Conservation (phyloP, 2,797 vertebrate species). For the Crenichthys baileyi region DNA sequence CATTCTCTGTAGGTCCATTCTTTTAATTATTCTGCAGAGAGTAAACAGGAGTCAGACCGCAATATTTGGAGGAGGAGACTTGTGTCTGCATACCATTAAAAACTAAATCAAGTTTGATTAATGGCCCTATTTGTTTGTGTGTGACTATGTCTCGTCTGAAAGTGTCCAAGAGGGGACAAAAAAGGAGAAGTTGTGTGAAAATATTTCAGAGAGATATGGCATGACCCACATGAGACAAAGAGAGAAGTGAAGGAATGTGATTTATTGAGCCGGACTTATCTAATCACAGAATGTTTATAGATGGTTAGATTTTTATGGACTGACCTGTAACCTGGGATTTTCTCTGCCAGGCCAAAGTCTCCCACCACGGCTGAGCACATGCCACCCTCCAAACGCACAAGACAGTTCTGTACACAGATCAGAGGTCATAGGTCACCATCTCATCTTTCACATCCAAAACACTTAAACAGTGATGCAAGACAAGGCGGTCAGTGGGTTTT, state of each 20-base stretch:
- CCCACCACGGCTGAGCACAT: constrained; percentile 90
- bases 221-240: background rate
- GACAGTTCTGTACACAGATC: constrained; percentile 87
- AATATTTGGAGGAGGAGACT: background rate
- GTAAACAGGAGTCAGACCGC: constrained; percentile 8
- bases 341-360: constrained; percentile 96
- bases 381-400: constrained; percentile 87
- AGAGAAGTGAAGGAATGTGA: constrained; percentile 28
- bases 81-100: constrained; percentile 41
- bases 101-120: constrained; percentile 44
- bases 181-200: constrained; percentile 32
- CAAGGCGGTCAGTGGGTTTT: background rate
- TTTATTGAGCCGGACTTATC: constrained; percentile 55
- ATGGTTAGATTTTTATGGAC: constrained; percentile 29
- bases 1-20: background rate
- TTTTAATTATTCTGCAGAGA: constrained; percentile 25
- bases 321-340: constrained; percentile 94
- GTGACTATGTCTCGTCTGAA: constrained; percentile 15
- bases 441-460: background rate
- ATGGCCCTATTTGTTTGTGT: constrained; percentile 4
- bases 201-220: constrained; percentile 11
- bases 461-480: background rate
- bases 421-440: constrained; percentile 33
- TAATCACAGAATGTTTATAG: constrained; percentile 49
- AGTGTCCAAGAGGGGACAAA: background rate